Base-by-base conservation (phyloP, 2,888 invertebrate genomes). In the Rutpela maculata region DNA sequence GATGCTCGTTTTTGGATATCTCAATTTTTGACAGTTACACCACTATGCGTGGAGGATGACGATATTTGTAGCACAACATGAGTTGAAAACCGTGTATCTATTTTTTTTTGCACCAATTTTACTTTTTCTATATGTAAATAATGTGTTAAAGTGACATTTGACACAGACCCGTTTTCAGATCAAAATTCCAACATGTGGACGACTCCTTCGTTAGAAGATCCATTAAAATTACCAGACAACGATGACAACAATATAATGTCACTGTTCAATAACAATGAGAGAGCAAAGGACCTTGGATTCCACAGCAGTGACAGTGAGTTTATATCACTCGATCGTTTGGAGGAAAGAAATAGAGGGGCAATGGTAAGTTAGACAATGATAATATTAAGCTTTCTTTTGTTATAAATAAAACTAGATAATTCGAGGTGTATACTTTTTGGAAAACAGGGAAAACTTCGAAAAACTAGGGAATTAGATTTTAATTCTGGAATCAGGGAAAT, bases 291-390 rank as follows among this genome's bases (percentile, higher is more conserved):
- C 80, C 82, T 88, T 63, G 89, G 89, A 15, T 89, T 89, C 76
- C 88, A 88, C 5, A 87, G 87, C 12, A 89, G 88, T 70, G 90
- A 90, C 62, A 89, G 86, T 62, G 90, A 90, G 77, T 90, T 88
- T 78, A 90, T 90, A 62, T 88, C 89, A 0, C 77, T 90, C 78
- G 89, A 89, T 75, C 82, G 89, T 7, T 83, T 89, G 78, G 89
- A 89, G 67, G 88, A 88, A 60, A 77, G 88, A 60, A 88, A 86
- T 71, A 79, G 87, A 62, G 85, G 83, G 15, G 85, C 89, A 57
- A 84, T 89, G 88, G 89, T 89, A 82, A 85, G 85, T 79, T 55
- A 66, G 6, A n/a, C 12, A 0, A 0, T 12, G 31, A 62, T 17
- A 62, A 19, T 62, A 62, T 12, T 60, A 11, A 22, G 12, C 19